Evolutionary conservation across 2,888 invertebrate genomes (phyloP).

Genomic region (Diaprepes abbreviatus): DNA sequence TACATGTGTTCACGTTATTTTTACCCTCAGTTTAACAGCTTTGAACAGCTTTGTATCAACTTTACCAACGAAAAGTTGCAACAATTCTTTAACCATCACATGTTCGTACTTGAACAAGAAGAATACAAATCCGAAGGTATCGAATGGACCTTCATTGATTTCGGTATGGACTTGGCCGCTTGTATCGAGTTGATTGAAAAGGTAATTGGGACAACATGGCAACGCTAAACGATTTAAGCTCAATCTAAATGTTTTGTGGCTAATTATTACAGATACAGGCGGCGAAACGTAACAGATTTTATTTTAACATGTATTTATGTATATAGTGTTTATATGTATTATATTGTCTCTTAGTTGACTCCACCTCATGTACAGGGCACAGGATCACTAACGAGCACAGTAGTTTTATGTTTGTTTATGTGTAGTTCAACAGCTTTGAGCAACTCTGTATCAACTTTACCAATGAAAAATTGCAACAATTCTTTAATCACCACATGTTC

Average conservation of each 20-base stretch:
- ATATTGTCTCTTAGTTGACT: constrained; percentile 49
- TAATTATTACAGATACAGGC: constrained; percentile 4
- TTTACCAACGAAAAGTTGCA: constrained; percentile 98
- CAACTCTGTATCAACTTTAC: constrained; percentile 96
- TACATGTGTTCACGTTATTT: constrained; percentile 32
- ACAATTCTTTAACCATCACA: constrained; percentile 99
- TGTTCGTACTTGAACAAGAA: constrained; percentile 98
- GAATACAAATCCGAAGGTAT: constrained; percentile 96
- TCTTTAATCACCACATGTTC: constrained; percentile 96
- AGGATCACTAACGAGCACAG: constrained; percentile 51
- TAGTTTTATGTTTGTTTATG: constrained; percentile 59
- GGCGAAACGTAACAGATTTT: not conserved
- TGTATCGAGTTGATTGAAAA: constrained; percentile 97
- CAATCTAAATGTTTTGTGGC: constrained; percentile 46
- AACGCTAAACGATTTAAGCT: not conserved
- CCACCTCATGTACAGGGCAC: constrained; percentile 57
- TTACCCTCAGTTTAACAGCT: constrained; percentile 86
- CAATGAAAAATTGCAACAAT: constrained; percentile 93
- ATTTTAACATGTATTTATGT: constrained; percentile 33
- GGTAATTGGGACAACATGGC: constrained; percentile 72
- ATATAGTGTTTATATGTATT: constrained; percentile 45
- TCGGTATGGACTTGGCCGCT: constrained; percentile 95
- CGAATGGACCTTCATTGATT: constrained; percentile 97
- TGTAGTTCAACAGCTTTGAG: constrained; percentile 89
- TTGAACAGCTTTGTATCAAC: constrained; percentile 98